Evolutionary conservation across 1,140 invertebrate genomes (phyloP).

Genomic region (Rhyacophila brunnea): DNA sequence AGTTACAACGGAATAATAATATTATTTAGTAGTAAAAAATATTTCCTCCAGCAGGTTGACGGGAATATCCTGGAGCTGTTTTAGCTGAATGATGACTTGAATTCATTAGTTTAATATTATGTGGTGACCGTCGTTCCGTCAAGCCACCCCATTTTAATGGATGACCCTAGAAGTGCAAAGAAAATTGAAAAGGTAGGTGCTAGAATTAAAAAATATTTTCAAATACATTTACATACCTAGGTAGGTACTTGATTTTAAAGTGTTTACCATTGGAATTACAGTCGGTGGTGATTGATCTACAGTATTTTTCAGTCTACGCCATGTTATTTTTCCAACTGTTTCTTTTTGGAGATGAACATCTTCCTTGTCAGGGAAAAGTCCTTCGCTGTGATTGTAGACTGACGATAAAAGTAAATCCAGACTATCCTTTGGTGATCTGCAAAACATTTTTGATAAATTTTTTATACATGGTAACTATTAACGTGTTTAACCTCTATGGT

Average conservation of each 20-base stretch:
- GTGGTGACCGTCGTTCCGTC: slow-evolving; percentile 56
- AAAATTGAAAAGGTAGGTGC: not conserved
- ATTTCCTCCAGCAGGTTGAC: slow-evolving; percentile 62
- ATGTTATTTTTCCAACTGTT: slow-evolving; percentile 53
- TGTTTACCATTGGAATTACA: slow-evolving; percentile 41
- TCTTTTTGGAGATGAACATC: slow-evolving; percentile 60
- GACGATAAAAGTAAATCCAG: slow-evolving; percentile 60
- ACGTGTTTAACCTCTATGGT: no score
- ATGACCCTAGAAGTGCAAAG: slow-evolving; percentile 47
- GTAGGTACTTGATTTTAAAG: no score
- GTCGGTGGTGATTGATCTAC: slow-evolving; percentile 46
- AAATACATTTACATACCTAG: no score
- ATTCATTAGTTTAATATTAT: slow-evolving; percentile 64
- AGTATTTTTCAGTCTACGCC: slow-evolving; percentile 60
- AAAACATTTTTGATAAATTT: no score
- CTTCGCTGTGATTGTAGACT: slow-evolving; percentile 60
- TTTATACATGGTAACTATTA: no score
- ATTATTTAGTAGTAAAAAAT: slow-evolving; percentile 55
- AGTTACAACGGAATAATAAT: no score
- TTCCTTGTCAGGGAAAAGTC: slow-evolving; percentile 59
- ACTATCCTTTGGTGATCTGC: slow-evolving; percentile 57
- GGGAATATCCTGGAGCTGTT: slow-evolving; percentile 65
- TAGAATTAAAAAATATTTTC: not conserved
- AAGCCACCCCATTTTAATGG: slow-evolving; percentile 58
- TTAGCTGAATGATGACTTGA: slow-evolving; percentile 65